A percentile compares a stretch with the other conserved stretches of the same genome.
Conservation (phyloP, 2,888 invertebrate genomes). For the Mayetiola destructor region DNA sequence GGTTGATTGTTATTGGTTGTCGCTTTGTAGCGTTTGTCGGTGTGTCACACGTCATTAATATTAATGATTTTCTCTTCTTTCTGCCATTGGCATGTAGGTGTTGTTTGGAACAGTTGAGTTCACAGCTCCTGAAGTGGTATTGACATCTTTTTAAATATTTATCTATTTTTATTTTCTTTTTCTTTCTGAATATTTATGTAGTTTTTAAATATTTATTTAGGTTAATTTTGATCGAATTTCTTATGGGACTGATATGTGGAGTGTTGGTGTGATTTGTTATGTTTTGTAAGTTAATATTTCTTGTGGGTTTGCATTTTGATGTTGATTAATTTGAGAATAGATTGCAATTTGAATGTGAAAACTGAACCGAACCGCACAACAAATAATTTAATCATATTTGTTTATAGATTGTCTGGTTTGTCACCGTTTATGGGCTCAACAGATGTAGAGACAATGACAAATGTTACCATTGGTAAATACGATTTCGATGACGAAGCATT, state of each 20-base stretch:
- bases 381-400: background rate
- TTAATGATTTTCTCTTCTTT: too few relatives aligned
- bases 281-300: conserved; percentile 68
- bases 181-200: too few relatives aligned
- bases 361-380: background rate
- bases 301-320: background rate
- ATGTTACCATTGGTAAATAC: conserved; percentile 91
- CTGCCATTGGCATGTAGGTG: conserved; percentile 39
- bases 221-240: conserved; percentile 96
- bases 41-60: too few relatives aligned
- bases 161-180: too few relatives aligned
- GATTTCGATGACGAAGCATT: conserved; percentile 97
- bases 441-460: conserved; percentile 88
- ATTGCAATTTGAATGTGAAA: background rate
- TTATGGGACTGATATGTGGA: conserved; percentile 97
- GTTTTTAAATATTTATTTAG: too few relatives aligned
- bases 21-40: too few relatives aligned
- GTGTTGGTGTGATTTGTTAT: conserved; percentile 94
- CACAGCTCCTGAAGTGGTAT: conserved; percentile 96
- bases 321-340: background rate
- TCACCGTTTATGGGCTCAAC: conserved; percentile 98
- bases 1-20: too few relatives aligned
- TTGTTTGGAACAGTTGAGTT: conserved; percentile 98
- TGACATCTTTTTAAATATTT: too few relatives aligned
- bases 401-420: conserved; percentile 69